Base-by-base conservation (phyloP, 2,113 vertebrate species). In the Charina bottae region DNA sequence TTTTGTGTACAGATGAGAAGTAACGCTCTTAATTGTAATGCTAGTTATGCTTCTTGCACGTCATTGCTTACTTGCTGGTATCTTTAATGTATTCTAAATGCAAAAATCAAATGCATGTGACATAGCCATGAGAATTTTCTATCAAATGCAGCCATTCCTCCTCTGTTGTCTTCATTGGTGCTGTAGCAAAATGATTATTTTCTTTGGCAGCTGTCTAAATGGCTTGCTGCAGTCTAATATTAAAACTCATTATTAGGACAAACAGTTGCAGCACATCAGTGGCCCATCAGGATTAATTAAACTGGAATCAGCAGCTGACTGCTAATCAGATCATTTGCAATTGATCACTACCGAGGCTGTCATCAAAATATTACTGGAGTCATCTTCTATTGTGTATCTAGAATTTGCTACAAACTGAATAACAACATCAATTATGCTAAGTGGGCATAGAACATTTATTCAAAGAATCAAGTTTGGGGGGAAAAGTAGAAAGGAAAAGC, bases 261-360 rank as follows among this genome's bases (percentile, higher is more conserved):
- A 99, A 99, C 98, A 98, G 98, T 98, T 98, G 98, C 95, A 94
- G 97, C 90, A 97, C 98, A 98, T 99, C 99, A 98, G 99, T 99
- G 98, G 98, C 98, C 98, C 98, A 99, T 99, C 99, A 99, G 97
- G 98, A 98, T 98, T 99, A 99, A 99, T 99, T 99, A 99, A 98
- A 98, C 97, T 98, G 97, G 98, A 98, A 97, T 98, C 98, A 98
- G 98, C 98, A 98, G 98, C 97, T 98, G 98, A 98, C 97, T 98
- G 98, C 98, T 98, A 98, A 97, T 97, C 98, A 98, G 98, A 98
- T 98, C 97, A 97, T 97, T 98, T 96, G 96, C 98, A 98, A 97
- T 97, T 98, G 97, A 97, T 97, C 96, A 95, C 97, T 96, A 97
- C 93, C 96, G 96, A 98, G 98, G 97, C 98, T 97, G 97, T 90